Base-by-base conservation (phyloP, 1,140 invertebrate genomes). In the Hyles vespertilio region DNA sequence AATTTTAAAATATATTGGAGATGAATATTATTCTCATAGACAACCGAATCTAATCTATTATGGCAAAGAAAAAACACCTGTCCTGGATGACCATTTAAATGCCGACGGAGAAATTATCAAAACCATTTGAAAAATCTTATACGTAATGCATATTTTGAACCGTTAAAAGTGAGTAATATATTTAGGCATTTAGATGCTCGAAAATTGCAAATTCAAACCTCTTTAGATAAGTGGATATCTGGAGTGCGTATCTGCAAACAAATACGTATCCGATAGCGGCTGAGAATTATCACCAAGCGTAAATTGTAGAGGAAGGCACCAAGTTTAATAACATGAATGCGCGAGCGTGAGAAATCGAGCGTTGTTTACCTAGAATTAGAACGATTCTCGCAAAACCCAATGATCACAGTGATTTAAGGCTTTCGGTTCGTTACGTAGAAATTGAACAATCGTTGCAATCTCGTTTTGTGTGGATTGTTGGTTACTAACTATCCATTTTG, bases 251-350 rank as follows among this genome's bases (percentile, higher is more conserved):
- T 40, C 36, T 40, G 36, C 36, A 2, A 40, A 40, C 47, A 11
- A 12, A 22, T 48, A 48, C 9, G n/a, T n/a, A 48, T n/a, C 22
- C 3, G 22, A 22, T 48, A 48, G 22, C 47, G 33, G 52, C 33
- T 59, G 57, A 45, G 53, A 70, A 55, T 70, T 64, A 64, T 67
- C 50, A 62, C 56, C 22, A 48, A 56, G 43, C 55, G 49, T 61
- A 56, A 48, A 56, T 61, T 56, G 54, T 51, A 58, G 49, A 46
- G 36, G 43, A 32, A 32, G 52, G 10, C 36, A 3, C 40, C 32
- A n/a, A 55, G 46, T 55, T 45, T 55, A 49, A 60, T 59, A 59
- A 22, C 58, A 51, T 60, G 55, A 60, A 48, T 48, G 47, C 22
- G 10, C 22, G 22, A 50, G n/a, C 34, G 32, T 36, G 6, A n/a